phyloP scores from a whole-genome alignment of 37 sponge, comb jelly and placozoan genomes.

The Tethya wilhelma region DNA sequence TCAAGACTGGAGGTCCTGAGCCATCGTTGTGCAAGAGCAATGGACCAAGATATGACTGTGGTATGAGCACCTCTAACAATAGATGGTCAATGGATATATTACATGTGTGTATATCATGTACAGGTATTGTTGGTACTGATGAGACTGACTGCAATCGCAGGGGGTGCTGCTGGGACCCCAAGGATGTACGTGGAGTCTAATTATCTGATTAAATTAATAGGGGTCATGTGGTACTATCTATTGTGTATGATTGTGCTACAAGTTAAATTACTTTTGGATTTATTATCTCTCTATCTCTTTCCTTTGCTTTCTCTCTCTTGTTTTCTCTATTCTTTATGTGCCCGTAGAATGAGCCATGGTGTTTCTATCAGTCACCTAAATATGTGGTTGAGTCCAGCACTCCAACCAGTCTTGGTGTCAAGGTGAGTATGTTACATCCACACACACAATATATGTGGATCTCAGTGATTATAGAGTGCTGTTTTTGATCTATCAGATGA shows the following conservation, averaged over 20 bases:
- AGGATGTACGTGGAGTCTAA: slow-evolving; percentile 12
- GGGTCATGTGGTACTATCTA: no score
- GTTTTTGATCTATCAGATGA: no score
- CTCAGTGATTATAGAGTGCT: no score
- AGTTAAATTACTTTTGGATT: neutral
- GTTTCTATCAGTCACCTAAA: slow-evolving; percentile 41
- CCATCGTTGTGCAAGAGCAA: slow-evolving; percentile 4
- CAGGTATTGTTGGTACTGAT: slow-evolving; percentile 44
- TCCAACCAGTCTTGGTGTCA: slow-evolving; percentile 35
- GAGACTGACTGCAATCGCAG: slow-evolving; percentile 49
- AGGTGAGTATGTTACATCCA: slow-evolving; percentile 38
- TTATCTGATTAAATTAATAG: neutral
- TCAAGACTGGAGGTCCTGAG: slow-evolving; percentile 3
- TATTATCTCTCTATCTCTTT: neutral
- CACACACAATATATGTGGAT: no score
- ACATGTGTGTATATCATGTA: no score
- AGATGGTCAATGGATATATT: neutral
- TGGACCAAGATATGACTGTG: slow-evolving; percentile 43
- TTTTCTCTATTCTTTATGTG: neutral
- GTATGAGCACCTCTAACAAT: slow-evolving; percentile 2
- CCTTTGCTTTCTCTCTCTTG: neutral
- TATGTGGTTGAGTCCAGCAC: slow-evolving; percentile 33
- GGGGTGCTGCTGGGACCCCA: slow-evolving; percentile 77
- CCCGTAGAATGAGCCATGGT: slow-evolving; percentile 33
- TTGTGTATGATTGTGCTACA: no score